These are phyloP conservation scores for Cardiocondyla obscurior DNA, from an alignment of 1,140 invertebrate species.

Conservation along the genomic window DNA sequence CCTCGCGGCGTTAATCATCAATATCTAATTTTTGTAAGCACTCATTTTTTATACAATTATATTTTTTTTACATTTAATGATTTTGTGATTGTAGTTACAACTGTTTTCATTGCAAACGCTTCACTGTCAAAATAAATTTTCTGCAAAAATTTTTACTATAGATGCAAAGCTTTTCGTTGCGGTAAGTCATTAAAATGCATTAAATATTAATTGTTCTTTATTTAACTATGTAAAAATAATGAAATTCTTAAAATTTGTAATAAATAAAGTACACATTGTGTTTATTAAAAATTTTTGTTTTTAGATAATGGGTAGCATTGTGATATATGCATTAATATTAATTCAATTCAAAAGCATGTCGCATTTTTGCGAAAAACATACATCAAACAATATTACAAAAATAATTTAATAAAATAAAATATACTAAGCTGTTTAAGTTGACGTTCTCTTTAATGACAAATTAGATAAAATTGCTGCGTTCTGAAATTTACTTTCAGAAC, in stretches of 20 bases:
- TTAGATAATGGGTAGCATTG: background rate
- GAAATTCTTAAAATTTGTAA: background rate
- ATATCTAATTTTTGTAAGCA: no score
- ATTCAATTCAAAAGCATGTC: background rate
- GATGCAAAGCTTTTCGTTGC: background rate
- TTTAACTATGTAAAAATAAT: background rate
- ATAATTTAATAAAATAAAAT: background rate
- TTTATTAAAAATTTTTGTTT: background rate
- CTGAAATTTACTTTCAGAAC: no score
- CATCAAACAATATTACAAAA: background rate
- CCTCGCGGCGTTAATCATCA: no score
- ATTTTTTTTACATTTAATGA: background rate
- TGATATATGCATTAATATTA: background rate
- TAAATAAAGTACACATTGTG: background rate
- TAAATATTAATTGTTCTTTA: background rate
- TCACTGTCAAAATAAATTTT: background rate
- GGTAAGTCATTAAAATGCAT: background rate
- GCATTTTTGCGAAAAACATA: background rate
- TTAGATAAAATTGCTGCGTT: no score
- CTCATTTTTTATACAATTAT: no score
- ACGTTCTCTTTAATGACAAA: no score
- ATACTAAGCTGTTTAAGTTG: no score
- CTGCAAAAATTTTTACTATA: background rate
- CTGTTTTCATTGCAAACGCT: background rate
- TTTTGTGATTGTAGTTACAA: background rate